Evolutionary conservation across 2,888 invertebrate species (phyloP).

Genomic region (Phyto melanocephala): DNA sequence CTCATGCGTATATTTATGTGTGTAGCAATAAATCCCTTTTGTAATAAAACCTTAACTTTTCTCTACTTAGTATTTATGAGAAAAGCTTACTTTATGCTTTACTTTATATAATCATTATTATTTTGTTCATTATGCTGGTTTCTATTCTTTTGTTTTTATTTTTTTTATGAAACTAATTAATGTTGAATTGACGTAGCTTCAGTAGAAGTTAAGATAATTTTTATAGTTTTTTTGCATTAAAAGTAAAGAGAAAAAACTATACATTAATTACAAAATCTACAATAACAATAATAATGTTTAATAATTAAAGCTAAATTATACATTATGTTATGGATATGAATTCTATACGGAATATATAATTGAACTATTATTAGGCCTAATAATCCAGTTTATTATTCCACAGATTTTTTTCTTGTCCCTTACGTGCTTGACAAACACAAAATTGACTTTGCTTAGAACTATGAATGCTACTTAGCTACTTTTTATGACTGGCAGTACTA

Average conservation of each 20-base stretch:
- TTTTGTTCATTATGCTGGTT: neutral
- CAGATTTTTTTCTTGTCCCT: too few relatives aligned
- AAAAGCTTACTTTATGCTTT: neutral
- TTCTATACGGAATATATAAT: too few relatives aligned
- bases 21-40: neutral
- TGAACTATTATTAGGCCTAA: too few relatives aligned
- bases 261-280: neutral
- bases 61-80: slow-evolving; percentile 1
- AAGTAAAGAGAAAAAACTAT: neutral
- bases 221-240: neutral
- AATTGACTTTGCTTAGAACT: too few relatives aligned
- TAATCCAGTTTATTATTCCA: too few relatives aligned
- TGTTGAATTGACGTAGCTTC: slow-evolving; percentile 10
- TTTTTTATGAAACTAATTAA: slow-evolving; percentile 23
- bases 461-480: too few relatives aligned
- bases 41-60: neutral
- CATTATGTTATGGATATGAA: too few relatives aligned
- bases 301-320: neutral
- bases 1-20: neutral
- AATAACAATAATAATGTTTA: neutral
- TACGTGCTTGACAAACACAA: too few relatives aligned
- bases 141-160: neutral
- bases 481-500: too few relatives aligned
- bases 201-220: slow-evolving; percentile 20
- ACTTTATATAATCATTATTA: neutral